Conservation (phyloP, 1,140 invertebrate species). For the Frieseomelitta varia region DNA sequence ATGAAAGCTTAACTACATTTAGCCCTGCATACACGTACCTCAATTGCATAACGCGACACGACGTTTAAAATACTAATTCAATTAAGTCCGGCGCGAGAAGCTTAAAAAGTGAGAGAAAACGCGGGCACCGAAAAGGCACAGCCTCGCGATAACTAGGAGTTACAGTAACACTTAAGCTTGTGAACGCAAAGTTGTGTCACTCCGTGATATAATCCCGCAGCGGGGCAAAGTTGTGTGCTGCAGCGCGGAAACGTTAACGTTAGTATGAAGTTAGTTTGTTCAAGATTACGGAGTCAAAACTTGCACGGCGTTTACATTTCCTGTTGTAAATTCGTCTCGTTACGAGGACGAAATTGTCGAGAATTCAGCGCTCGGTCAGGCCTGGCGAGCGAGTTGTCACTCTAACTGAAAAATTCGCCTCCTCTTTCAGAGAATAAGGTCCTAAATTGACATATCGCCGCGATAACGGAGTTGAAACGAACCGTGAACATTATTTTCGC, state of each 20-base stretch:
- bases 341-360: neutral
- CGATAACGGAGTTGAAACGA: neutral
- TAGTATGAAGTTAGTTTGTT: neutral
- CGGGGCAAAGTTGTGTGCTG: neutral
- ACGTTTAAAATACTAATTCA: neutral
- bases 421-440: neutral
- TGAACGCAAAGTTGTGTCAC: neutral
- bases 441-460: conserved; percentile 5
- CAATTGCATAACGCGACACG: neutral
- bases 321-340: neutral
- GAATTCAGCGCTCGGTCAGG: neutral
- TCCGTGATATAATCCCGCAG: neutral
- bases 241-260: conserved; percentile 24
- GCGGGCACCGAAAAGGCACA: neutral
- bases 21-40: neutral
- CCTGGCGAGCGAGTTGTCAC: neutral
- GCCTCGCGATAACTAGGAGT: neutral
- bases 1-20: neutral
- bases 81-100: neutral
- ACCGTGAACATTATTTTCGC: neutral
- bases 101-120: neutral
- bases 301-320: neutral
- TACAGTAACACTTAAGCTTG: neutral
- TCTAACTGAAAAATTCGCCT: neutral
- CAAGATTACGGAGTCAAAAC: conserved; percentile 37